These are phyloP conservation scores for Megaceryle alcyon DNA, from an alignment of 2,797 vertebrate genomes.

Conservation along the genomic window DNA sequence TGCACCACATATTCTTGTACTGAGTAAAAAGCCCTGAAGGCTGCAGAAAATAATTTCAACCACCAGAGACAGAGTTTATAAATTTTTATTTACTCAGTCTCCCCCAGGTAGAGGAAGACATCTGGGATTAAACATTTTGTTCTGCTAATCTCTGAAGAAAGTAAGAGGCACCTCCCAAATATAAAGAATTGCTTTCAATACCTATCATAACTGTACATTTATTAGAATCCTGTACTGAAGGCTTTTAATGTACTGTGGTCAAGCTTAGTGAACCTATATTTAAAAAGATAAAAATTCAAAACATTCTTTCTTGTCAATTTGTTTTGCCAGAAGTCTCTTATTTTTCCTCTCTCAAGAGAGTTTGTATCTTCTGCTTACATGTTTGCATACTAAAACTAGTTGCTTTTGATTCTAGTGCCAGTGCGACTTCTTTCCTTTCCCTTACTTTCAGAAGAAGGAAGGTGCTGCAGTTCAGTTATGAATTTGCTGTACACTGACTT, in stretches of 20 bases:
- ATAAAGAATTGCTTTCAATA: background rate
- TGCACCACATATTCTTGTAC: background rate
- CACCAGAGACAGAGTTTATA: background rate
- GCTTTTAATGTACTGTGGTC: background rate
- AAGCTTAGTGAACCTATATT: background rate
- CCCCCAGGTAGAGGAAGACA: background rate
- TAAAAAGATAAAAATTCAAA: background rate
- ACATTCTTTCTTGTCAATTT: background rate
- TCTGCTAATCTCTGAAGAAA: background rate
- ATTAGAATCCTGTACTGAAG: background rate
- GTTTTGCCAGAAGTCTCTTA: background rate
- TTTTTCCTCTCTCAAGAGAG: background rate
- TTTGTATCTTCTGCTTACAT: background rate
- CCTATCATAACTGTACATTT: background rate
- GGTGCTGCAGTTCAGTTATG: background rate
- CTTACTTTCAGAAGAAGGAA: background rate
- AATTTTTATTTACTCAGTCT: background rate
- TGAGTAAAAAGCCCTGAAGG: background rate
- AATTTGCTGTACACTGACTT: background rate
- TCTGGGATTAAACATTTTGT: background rate
- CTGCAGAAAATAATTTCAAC: background rate
- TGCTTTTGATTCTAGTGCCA: background rate
- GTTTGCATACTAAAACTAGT: background rate
- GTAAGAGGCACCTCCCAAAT: background rate
- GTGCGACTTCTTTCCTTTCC: background rate